phyloP scores from a whole-genome alignment of 35 echinoderm and acorn worm genomes.

The Stichopus chloronotus region DNA sequence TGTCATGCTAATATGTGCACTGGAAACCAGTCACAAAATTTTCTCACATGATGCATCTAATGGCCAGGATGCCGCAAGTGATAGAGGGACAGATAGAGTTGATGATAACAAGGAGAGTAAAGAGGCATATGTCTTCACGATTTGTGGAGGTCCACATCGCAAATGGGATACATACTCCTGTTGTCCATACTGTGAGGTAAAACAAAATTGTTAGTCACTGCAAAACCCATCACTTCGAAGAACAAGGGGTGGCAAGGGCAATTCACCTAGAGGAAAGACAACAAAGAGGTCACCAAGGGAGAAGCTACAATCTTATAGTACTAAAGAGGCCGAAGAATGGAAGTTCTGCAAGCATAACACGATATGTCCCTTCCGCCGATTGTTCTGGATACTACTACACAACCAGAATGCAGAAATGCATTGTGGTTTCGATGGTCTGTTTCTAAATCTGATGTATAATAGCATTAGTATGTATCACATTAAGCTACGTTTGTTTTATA shows the following conservation, averaged over 20 bases:
- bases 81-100: not conserved
- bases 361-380: not conserved
- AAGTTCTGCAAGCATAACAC: not conserved
- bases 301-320: not conserved
- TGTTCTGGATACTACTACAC: not conserved
- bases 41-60: not conserved
- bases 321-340: constrained; percentile 15
- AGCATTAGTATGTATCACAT: too few species aligned
- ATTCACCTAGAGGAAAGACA: constrained; percentile 31
- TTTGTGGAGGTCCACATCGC: not conserved
- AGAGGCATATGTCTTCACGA: not conserved
- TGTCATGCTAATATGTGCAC: not conserved
- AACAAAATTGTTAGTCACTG: not conserved
- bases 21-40: too few species aligned
- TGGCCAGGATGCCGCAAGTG: not conserved
- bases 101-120: not conserved
- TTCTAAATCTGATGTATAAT: too few species aligned
- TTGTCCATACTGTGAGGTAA: not conserved
- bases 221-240: not conserved
- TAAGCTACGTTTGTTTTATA: too few species aligned
- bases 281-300: constrained; percentile 44
- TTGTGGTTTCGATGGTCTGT: too few species aligned
- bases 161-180: not conserved
- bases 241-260: not conserved
- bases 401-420: too few species aligned